A percentile compares a stretch with the other conserved stretches of the same genome.
These are phyloP conservation scores for Himalopsyche anomala DNA, from an alignment of 2,888 invertebrate genomes.

Conservation along the genomic window DNA sequence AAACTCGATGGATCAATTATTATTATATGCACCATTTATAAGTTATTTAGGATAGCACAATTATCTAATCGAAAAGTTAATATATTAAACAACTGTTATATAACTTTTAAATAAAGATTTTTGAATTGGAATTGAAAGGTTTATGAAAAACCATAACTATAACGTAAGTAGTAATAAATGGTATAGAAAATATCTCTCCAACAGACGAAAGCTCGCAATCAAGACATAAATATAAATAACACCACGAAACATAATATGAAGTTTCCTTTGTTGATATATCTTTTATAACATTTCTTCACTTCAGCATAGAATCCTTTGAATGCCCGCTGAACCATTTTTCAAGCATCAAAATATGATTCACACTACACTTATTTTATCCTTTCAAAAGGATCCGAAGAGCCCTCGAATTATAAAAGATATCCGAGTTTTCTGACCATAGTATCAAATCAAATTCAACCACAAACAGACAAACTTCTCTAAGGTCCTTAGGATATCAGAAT, in stretches of 20 bases:
- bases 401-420: conserved; percentile 24
- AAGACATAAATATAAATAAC: no score
- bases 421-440: neutral
- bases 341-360: conserved; percentile 20
- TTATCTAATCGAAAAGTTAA: no score
- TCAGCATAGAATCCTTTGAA: conserved; percentile 1
- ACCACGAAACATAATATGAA: no score
- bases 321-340: conserved; percentile 11
- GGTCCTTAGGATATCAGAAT: no score
- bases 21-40: no score
- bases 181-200: neutral
- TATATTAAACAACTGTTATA: no score
- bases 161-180: conserved; percentile 5
- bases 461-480: neutral
- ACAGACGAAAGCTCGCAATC: no score
- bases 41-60: no score
- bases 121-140: no score
- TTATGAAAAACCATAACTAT: neutral
- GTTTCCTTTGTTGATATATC: neutral
- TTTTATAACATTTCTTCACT: neutral
- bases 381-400: neutral
- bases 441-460: neutral
- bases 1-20: no score
- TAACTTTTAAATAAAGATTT: no score
- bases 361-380: conserved; percentile 36